Conservation (phyloP, 2,797 vertebrate genomes). For the Sebastes vulpes region DNA sequence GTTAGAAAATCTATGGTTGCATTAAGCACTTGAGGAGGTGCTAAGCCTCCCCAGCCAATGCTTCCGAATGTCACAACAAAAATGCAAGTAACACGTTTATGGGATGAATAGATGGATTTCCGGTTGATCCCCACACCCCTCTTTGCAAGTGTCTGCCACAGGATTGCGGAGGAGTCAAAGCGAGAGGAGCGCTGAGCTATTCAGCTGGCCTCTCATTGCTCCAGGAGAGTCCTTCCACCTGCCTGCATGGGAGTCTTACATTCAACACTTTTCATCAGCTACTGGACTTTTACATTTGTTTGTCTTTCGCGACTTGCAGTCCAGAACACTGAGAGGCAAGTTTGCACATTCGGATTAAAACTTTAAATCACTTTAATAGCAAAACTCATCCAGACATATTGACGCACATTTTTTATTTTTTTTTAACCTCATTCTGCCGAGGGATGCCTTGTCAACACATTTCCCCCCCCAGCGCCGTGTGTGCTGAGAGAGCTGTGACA, state of each 20-base stretch:
- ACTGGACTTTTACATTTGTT: slow-evolving; percentile 39
- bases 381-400: slow-evolving; percentile 35
- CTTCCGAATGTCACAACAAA: slow-evolving; percentile 33
- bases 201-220: slow-evolving; percentile 77
- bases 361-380: slow-evolving; percentile 10
- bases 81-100: slow-evolving; percentile 54
- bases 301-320: slow-evolving; percentile 43
- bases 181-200: slow-evolving; percentile 77
- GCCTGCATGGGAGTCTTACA: slow-evolving; percentile 47
- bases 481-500: slow-evolving; percentile 79
- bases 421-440: slow-evolving; percentile 38
- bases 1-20: slow-evolving; percentile 48
- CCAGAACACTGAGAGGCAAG: slow-evolving; percentile 55
- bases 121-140: slow-evolving; percentile 35
- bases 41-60: not conserved
- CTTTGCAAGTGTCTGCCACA: slow-evolving; percentile 56
- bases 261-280: slow-evolving; percentile 46
- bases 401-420: not conserved
- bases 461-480: slow-evolving; percentile 55
- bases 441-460: slow-evolving; percentile 71
- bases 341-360: slow-evolving; percentile 41
- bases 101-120: slow-evolving; percentile 49
- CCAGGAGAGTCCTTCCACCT: slow-evolving; percentile 75
- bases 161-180: slow-evolving; percentile 75
- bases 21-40: slow-evolving; percentile 26